Conservation (phyloP, 2,797 vertebrate species). For the Sandelia bainsii region DNA sequence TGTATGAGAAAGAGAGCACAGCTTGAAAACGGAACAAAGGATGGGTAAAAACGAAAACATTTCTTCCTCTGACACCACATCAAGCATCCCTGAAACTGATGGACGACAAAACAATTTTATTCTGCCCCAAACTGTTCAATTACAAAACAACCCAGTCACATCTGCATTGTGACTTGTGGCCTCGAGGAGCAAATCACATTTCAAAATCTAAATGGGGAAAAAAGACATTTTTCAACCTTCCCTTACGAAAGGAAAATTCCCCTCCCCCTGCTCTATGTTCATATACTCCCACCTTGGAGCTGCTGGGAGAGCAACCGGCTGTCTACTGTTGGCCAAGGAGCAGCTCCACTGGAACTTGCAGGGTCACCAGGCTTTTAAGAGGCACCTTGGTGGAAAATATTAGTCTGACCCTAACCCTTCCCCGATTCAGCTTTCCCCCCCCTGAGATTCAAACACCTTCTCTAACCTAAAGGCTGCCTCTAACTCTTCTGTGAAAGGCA, state of each 20-base stretch:
- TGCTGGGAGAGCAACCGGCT: background rate
- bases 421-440: conserved; percentile 4
- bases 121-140: conserved; percentile 39
- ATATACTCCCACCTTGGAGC: background rate
- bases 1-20: conserved; percentile 15
- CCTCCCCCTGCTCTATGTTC: background rate
- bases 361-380: conserved; percentile 8
- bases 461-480: conserved; percentile 27
- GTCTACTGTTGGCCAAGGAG: background rate
- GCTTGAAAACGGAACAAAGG: conserved; percentile 33
- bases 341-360: conserved; percentile 27
- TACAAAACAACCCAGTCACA: conserved; percentile 23
- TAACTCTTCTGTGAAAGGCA: conserved; percentile 17
- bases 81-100: conserved; percentile 46
- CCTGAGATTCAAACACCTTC: conserved; percentile 11
- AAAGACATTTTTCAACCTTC: conserved; percentile 1
- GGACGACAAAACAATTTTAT: conserved; percentile 37
- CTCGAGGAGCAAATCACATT: conserved; percentile 11
- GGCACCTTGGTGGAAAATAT: conserved; percentile 4
- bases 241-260: background rate
- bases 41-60: conserved; percentile 7
- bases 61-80: conserved; percentile 28
- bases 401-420: background rate
- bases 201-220: conserved; percentile 1
- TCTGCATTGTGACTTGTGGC: conserved; percentile 41